phyloP scores from a whole-genome alignment of 2,113 vertebrate genomes.

The Miniopterus natalensis region DNA sequence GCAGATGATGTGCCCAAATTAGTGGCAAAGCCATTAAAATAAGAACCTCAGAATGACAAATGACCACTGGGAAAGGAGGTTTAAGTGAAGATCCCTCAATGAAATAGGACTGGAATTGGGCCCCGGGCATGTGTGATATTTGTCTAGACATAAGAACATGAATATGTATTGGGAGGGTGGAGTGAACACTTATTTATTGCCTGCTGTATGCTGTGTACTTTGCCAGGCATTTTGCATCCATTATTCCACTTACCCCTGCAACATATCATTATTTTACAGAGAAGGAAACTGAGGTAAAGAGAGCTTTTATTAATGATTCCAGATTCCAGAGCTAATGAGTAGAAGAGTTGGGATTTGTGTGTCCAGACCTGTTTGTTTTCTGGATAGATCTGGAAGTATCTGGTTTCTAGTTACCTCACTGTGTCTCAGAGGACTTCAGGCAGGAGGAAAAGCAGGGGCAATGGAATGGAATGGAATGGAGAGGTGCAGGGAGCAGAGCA shows the following conservation, averaged over 20 bases:
- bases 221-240: neutral
- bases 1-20: neutral
- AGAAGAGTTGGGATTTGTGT: neutral
- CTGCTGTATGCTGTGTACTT: neutral
- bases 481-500: neutral
- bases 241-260: neutral
- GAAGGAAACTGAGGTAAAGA: neutral
- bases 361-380: neutral
- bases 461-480: neutral
- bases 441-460: neutral
- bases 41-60: slow-evolving; percentile 14
- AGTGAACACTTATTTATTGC: neutral
- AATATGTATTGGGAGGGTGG: neutral
- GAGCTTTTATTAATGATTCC: neutral
- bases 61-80: neutral
- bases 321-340: neutral
- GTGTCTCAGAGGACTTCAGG: neutral
- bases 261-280: neutral
- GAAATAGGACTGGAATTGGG: slow-evolving; percentile 8
- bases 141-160: neutral
- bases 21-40: slow-evolving; percentile 11
- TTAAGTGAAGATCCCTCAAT: neutral
- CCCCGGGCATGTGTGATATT: neutral
- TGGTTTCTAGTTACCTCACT: neutral
- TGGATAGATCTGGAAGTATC: neutral